These are phyloP conservation scores for Archegozetes longisetosus DNA, from an alignment of 1,140 invertebrate genomes.

Conservation along the genomic window DNA sequence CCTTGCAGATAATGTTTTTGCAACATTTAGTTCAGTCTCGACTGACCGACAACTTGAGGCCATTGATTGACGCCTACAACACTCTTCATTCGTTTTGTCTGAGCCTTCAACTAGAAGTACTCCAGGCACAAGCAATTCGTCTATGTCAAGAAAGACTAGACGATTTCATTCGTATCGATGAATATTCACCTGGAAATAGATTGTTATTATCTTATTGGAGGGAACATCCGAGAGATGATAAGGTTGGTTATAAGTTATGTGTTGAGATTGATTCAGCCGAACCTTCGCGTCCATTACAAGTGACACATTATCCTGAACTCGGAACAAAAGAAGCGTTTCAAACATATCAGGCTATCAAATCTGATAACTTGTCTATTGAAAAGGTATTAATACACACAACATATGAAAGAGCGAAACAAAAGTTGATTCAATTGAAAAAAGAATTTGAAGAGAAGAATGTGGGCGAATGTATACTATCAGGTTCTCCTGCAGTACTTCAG, in stretches of 20 bases:
- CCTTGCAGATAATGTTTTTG: conserved; percentile 75
- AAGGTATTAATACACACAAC: conserved; percentile 91
- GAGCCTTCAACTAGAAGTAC: conserved; percentile 78
- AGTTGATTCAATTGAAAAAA: conserved; percentile 64
- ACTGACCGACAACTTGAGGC: conserved; percentile 58
- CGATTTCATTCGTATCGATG: conserved; percentile 77
- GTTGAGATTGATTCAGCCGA: conserved; percentile 72
- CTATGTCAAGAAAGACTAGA: conserved; percentile 72
- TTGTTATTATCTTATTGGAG: conserved; percentile 88
- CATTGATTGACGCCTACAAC: conserved; percentile 67
- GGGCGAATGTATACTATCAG: conserved; percentile 50
- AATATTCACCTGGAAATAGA: conserved; percentile 72
- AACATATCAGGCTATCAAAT: conserved; percentile 35
- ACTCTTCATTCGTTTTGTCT: conserved; percentile 82
- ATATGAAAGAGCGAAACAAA: conserved; percentile 67
- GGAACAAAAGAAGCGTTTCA: conserved; percentile 41
- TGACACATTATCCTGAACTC: conserved; percentile 71
- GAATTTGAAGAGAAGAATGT: conserved; percentile 44
- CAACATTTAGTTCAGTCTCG: conserved; percentile 77
- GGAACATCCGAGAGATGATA: conserved; percentile 28
- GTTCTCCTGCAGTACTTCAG: conserved; percentile 75
- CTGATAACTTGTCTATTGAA: conserved; percentile 82
- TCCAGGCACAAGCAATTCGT: conserved; percentile 81
- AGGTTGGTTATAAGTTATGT: conserved; percentile 57
- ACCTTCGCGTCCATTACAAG: conserved; percentile 58